phyloP scores from a whole-genome alignment of 1,140 invertebrate species.

The Hyphantria cunea region DNA sequence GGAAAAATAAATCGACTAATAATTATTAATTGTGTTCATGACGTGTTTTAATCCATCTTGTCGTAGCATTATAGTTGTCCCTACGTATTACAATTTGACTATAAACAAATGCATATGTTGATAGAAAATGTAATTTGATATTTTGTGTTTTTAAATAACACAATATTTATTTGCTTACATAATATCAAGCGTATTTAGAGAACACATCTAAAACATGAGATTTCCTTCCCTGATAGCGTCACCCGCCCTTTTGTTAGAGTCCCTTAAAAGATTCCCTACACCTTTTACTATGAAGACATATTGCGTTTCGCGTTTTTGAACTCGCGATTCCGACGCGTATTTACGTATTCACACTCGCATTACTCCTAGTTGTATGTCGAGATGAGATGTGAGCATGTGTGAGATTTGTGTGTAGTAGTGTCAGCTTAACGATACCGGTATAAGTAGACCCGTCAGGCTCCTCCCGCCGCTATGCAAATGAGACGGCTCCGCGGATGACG shows the following conservation, averaged over 20 bases:
- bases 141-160: too few species aligned
- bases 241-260: slow-evolving; percentile 65
- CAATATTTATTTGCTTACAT: too few species aligned
- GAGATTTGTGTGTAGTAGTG: slow-evolving; percentile 56
- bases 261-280: slow-evolving; percentile 72
- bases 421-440: slow-evolving; percentile 65
- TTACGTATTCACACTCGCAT: slow-evolving; percentile 80
- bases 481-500: slow-evolving; percentile 53
- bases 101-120: too few species aligned
- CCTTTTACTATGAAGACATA: slow-evolving; percentile 77
- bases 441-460: slow-evolving; percentile 46
- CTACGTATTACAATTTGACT: too few species aligned
- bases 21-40: too few species aligned
- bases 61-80: too few species aligned
- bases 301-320: slow-evolving; percentile 80
- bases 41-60: too few species aligned
- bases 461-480: slow-evolving; percentile 58
- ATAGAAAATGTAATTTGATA: too few species aligned
- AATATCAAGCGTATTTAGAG: slow-evolving; percentile 48
- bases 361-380: slow-evolving; percentile 70
- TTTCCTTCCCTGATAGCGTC: slow-evolving; percentile 63
- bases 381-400: slow-evolving; percentile 72
- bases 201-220: slow-evolving; percentile 67
- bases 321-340: slow-evolving; percentile 75
- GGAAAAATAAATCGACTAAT: too few species aligned